Base-by-base conservation (phyloP, 2,797 vertebrate genomes). In the Centroberyx gerrardi region DNA sequence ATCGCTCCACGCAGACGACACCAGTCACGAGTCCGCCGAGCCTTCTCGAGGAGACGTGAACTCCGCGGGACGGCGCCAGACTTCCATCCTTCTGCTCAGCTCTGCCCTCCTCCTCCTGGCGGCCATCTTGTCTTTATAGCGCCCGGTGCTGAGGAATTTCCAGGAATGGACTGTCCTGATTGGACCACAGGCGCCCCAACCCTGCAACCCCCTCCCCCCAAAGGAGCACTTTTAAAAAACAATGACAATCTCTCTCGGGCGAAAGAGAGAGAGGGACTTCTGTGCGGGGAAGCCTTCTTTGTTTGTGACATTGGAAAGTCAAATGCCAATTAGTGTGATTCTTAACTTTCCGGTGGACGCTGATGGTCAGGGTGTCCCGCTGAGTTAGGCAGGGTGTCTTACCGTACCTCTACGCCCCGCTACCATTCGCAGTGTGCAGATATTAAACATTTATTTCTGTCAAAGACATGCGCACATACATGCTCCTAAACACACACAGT, bases 1-100 rank as follows among this genome's bases (percentile, higher is more conserved):
- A 22, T 33, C 31, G 6, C 6, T 17, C 42, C 63, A 38, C 93
- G 93, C 94, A 99, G 98, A 99, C 88, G 98, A 98, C 86, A 98
- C 97, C 46, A 96, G 97, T 81, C 98, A 97, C 79, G 97, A 99
- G 95, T 97, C 98, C 58, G 97, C 98, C 54, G 98, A 99, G 90
- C 97, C 97, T 53, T 96, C 97, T 87, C 96, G 97, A 71, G 94
- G 96, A 18, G 96, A 98, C 67, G 97, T 97, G 1, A 95, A 90
- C 86, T 93, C 96, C 0, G 96, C 91, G 31, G 94, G 93, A 42
- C 93, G 81, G 75, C 87, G 91, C 60, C 95, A 93, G 91, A 94
- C 95, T 92, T 92, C 96, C 68, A 91, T 93, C 79, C 82, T 92
- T 87, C 95, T 97, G 90, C 94, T 97, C 88, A 95, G 96, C 91